These are phyloP conservation scores for Tetraneura akinire DNA, from an alignment of 1,140 invertebrate species.

Conservation along the genomic window DNA sequence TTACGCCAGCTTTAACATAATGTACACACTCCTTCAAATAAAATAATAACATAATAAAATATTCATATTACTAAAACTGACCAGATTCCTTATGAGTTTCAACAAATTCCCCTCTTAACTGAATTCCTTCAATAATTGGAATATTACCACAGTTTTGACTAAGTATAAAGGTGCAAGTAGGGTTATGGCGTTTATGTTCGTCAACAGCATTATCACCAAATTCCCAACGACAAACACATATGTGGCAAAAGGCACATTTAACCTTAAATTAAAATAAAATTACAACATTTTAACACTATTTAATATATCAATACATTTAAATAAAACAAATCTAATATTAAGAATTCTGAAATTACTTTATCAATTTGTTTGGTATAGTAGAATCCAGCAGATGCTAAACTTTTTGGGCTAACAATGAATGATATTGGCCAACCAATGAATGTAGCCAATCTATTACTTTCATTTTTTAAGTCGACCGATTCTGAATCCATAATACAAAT, in stretches of 20 bases:
- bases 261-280: slow-evolving; percentile 62
- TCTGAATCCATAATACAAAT: slow-evolving; percentile 14
- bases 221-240: slow-evolving; percentile 73
- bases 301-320: not conserved
- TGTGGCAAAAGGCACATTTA: slow-evolving; percentile 81
- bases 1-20: too few species aligned
- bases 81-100: slow-evolving; percentile 43
- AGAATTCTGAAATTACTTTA: slow-evolving; percentile 61
- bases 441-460: slow-evolving; percentile 69
- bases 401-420: slow-evolving; percentile 65
- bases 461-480: slow-evolving; percentile 65
- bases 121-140: slow-evolving; percentile 50
- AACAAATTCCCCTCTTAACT: slow-evolving; percentile 51
- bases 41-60: not conserved
- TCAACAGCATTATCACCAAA: slow-evolving; percentile 71
- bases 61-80: not conserved
- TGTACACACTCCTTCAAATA: too few species aligned
- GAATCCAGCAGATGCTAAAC: slow-evolving; percentile 81
- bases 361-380: slow-evolving; percentile 70
- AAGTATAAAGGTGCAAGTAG: slow-evolving; percentile 66
- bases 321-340: not conserved
- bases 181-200: slow-evolving; percentile 74
- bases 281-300: not conserved
- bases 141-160: slow-evolving; percentile 44
- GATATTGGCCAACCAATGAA: slow-evolving; percentile 73